Evolutionary conservation across 2,797 vertebrate species (phyloP), one percentile per base, ranked within the genome.

Genomic region (Agapornis canus): DNA sequence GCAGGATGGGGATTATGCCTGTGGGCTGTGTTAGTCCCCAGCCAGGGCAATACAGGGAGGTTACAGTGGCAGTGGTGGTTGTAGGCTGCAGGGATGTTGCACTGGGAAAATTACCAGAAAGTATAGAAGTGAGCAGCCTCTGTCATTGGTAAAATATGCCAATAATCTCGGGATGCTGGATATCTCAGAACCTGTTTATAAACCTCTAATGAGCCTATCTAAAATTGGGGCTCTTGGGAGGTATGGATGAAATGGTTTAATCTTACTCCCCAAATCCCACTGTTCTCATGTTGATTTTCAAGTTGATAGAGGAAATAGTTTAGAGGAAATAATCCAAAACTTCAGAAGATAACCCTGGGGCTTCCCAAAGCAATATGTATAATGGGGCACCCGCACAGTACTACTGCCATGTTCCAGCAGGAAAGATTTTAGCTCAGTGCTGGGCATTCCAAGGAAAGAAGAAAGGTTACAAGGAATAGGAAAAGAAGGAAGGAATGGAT

Each of bases 11-110:
- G 22, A 42, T 47, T 40, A 12, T 56, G 14, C 27, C 7, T 32
- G 17, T 14, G 13, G n/a, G 21, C 29, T 69, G 10, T 31, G 59
- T 70, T 83, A 6, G 2, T 14, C 48, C 29, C 25, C 13, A 6
- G 17, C n/a, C 29, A 4, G 2, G 52, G n/a, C 43, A 73, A 21
- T 4, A 3, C 0, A 0, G 56, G 19, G 45, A 39, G 18, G 10
- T 9, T 15, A 65, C 13, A 0, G 0, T 15, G 49, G 29, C 1
- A 2, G 78, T 17, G 2, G 2, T 52, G 14, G 31, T 7, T 76
- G 45, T 72, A 56, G 45, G 23, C 60, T 29, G 27, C 35, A 42
- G 14, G 23, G 8, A 6, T 8, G 5, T 25, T 42, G 22, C 0
- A 0, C 27, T 27, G 21, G 18, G 13, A 5, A 10, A 77, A n/a